Conservation (phyloP, 2,113 vertebrate species). For the Thomomys bottae region DNA sequence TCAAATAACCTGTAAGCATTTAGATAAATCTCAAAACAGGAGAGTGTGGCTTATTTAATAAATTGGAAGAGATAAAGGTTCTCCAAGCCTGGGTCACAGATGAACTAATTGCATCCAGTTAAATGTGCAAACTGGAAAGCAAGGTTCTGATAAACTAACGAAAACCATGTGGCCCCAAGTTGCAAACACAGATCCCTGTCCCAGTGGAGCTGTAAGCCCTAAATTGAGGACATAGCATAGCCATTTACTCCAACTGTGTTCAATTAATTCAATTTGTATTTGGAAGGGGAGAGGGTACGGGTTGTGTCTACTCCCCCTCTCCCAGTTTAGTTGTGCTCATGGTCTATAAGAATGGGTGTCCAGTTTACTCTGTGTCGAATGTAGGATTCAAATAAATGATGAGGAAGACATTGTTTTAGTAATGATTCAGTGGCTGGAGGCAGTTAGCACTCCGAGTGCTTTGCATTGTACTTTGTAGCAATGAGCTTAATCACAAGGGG, state of each 20-base stretch:
- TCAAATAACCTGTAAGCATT: neutral
- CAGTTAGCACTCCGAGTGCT: neutral
- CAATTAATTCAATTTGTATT: slow-evolving; percentile 71
- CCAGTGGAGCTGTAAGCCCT: slow-evolving; percentile 34
- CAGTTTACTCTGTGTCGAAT: slow-evolving; percentile 83
- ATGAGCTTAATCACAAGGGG: neutral
- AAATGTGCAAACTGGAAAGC: slow-evolving; percentile 32
- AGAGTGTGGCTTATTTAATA: neutral
- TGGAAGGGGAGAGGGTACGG: neutral
- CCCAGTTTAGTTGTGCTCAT: neutral
- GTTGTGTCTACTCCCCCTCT: slow-evolving; percentile 15
- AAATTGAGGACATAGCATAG: slow-evolving; percentile 37
- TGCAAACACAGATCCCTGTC: slow-evolving; percentile 32
- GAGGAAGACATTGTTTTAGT: slow-evolving; percentile 78
- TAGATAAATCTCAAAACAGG: neutral
- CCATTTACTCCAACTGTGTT: slow-evolving; percentile 71
- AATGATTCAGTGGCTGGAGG: slow-evolving; percentile 61
- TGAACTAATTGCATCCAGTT: slow-evolving; percentile 30
- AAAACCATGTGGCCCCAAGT: slow-evolving; percentile 62
- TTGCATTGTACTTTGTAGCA: neutral
- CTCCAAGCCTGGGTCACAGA: slow-evolving; percentile 8
- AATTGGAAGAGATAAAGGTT: slow-evolving; percentile 47
- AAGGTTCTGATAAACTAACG: slow-evolving; percentile 68
- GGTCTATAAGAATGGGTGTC: slow-evolving; percentile 36
- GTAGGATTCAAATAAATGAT: slow-evolving; percentile 84